A percentile compares a stretch with the other conserved stretches of the same genome.
These are phyloP conservation scores for Mythimna lalbum DNA, from an alignment of 2,888 invertebrate genomes.

Conservation along the genomic window DNA sequence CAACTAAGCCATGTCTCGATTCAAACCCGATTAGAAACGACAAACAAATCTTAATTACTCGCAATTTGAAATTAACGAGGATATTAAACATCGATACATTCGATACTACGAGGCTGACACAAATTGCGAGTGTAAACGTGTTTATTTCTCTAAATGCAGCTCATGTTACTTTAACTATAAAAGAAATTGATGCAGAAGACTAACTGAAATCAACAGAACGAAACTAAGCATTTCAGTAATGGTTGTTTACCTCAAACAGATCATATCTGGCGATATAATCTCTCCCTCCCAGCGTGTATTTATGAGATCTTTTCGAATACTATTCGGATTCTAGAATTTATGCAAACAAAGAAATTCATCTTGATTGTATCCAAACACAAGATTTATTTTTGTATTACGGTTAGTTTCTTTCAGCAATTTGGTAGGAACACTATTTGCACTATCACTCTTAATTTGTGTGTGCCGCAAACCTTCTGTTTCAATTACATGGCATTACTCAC, in stretches of 20 bases:
- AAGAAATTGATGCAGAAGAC: slow-evolving; percentile 25
- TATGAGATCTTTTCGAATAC: background rate
- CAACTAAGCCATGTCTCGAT: slow-evolving; percentile 6
- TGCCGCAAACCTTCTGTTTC: slow-evolving; percentile 31
- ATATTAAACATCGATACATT: slow-evolving; percentile 51
- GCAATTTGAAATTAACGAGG: slow-evolving; percentile 45
- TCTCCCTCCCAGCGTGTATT: background rate
- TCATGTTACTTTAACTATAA: slow-evolving; percentile 30
- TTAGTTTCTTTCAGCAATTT: background rate
- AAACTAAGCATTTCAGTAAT: background rate
- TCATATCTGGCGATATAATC: background rate
- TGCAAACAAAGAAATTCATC: background rate
- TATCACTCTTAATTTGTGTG: background rate
- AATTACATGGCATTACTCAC: slow-evolving; percentile 20
- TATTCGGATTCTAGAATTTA: too few relatives aligned
- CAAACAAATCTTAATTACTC: slow-evolving; percentile 49
- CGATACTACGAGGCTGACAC: slow-evolving; percentile 35
- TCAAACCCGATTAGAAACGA: slow-evolving; percentile 26
- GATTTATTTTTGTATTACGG: background rate
- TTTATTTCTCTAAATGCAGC: slow-evolving; percentile 48
- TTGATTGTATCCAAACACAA: background rate
- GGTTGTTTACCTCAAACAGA: too few relatives aligned
- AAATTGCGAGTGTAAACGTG: slow-evolving; percentile 50
- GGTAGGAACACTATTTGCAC: background rate
- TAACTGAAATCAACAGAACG: background rate